Base-by-base conservation (phyloP, 2,113 vertebrate species). In the Alethe diademata region DNA sequence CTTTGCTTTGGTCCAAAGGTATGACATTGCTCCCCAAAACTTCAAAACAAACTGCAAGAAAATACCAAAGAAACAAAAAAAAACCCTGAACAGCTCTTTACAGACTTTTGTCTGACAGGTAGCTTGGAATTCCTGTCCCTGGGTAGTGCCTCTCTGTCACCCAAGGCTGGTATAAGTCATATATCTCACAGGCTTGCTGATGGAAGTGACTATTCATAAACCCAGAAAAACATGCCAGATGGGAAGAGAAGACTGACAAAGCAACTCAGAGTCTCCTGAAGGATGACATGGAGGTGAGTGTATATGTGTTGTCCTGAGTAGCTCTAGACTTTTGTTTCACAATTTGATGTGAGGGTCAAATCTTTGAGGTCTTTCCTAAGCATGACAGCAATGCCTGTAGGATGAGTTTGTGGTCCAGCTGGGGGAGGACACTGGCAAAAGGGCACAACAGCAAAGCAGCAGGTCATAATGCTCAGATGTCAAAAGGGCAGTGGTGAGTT, bases 341-440 rank as follows among this genome's bases (percentile, higher is more conserved):
- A 31, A 12, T 81, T 57, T 73, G 45, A 84, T 45, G 19, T 36
- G 25, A 94, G 11, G 22, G 11, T 78, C 64, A 80, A 3, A 56
- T 31, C 40, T 60, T 65, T 60, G 31, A 45, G 10, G 23, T 79
- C 43, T 78, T 72, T 62, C 23, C 80, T 80, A 69, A 60, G 35
- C 19, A 14, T 12, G n/a, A 60, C 48, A 76, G 31, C 40, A 80
- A 36, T 0, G 0, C 11, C 24, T 5, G 0, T 19, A 79, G 64
- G 61, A 69, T 17, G 19, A 53, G 25, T 57, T 31, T 54, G 53
- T 40, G 57, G 25, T 31, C 35, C 23, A 8, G 22, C 0, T 31
- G 35, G 12, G 10, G 43, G 35, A 80, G 58, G 40, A 47, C 54
- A 35, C 26, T 25, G 10, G 8, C 38, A 35, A 40, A 90, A 70